phyloP scores from a whole-genome alignment of 2,113 vertebrate species.

The Grantiella picta region DNA sequence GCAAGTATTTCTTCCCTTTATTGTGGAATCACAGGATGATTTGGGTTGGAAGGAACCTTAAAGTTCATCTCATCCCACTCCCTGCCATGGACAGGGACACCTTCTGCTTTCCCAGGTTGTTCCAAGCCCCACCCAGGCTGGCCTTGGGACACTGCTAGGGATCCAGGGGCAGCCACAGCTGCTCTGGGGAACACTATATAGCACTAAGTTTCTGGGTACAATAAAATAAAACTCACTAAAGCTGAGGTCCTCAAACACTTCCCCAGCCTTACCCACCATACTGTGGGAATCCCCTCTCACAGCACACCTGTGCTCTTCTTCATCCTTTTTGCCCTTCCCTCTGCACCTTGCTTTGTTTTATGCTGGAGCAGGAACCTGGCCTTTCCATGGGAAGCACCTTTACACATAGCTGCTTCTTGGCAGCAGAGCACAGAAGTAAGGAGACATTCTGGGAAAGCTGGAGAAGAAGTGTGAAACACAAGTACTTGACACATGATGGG shows the following conservation, averaged over 20 bases:
- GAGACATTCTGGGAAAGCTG: not conserved
- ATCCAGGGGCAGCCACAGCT: not conserved
- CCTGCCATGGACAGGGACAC: not conserved
- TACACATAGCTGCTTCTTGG: not conserved
- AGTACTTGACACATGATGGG: not conserved
- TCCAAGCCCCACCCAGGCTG: fast-evolving
- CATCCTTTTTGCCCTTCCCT: not conserved
- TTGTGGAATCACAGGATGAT: not conserved
- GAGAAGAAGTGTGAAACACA: not conserved
- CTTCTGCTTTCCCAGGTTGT: fast-evolving
- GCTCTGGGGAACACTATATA: fast-evolving
- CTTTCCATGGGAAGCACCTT: not conserved
- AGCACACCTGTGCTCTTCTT: not conserved
- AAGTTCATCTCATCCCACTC: not conserved
- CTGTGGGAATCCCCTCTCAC: not conserved
- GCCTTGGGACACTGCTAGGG: not conserved
- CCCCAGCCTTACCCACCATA: not conserved
- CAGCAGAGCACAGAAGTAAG: not conserved
- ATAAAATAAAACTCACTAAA: not conserved
- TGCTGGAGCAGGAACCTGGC: fast-evolving
- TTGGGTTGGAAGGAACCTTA: not conserved
- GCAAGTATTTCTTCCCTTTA: not conserved
- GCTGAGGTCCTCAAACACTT: not conserved
- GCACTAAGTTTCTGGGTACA: not conserved
- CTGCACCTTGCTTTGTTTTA: not conserved